These are phyloP conservation scores for Sthenelais limicola DNA, from an alignment of 2,888 invertebrate species.

Conservation along the genomic window DNA sequence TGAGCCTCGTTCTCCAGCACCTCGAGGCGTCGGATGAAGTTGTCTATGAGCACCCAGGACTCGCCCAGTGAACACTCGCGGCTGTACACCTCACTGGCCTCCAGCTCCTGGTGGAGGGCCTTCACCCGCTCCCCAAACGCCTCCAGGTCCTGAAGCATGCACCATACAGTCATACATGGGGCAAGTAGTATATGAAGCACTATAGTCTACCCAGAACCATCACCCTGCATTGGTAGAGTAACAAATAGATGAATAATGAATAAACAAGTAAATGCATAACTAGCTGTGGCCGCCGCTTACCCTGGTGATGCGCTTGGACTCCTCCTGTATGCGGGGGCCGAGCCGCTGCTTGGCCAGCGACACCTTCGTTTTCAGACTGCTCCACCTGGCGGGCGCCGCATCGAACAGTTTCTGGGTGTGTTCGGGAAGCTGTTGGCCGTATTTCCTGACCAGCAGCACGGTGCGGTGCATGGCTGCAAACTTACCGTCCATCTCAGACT, in stretches of 20 bases:
- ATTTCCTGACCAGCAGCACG: conserved; percentile 69
- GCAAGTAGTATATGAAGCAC: background rate
- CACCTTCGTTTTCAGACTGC: conserved; percentile 71
- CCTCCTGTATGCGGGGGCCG: conserved; percentile 71
- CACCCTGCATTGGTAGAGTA: background rate
- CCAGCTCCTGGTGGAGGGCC: conserved; percentile 62
- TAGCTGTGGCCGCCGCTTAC: conserved; percentile 52
- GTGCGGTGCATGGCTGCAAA: conserved; percentile 71
- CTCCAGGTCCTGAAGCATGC: conserved; percentile 69
- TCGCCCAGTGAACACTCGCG: conserved; percentile 64
- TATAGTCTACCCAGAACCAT: background rate
- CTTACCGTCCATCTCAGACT: conserved; percentile 71
- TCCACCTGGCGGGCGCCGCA: conserved; percentile 70
- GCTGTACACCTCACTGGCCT: conserved; percentile 66
- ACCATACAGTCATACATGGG: too few relatives aligned
- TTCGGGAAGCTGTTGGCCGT: conserved; percentile 67
- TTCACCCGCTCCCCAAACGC: conserved; percentile 67
- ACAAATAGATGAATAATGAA: background rate
- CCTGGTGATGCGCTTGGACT: conserved; percentile 69
- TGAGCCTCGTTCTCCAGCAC: conserved; percentile 71
- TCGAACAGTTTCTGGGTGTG: conserved; percentile 66
- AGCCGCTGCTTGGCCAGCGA: conserved; percentile 71
- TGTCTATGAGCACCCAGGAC: conserved; percentile 65
- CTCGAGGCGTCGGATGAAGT: conserved; percentile 64
- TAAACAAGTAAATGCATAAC: background rate